Evolutionary conservation across 2,888 invertebrate species (phyloP), one percentile per base, ranked within the genome.

Genomic region (Petrolisthes manimaculis): DNA sequence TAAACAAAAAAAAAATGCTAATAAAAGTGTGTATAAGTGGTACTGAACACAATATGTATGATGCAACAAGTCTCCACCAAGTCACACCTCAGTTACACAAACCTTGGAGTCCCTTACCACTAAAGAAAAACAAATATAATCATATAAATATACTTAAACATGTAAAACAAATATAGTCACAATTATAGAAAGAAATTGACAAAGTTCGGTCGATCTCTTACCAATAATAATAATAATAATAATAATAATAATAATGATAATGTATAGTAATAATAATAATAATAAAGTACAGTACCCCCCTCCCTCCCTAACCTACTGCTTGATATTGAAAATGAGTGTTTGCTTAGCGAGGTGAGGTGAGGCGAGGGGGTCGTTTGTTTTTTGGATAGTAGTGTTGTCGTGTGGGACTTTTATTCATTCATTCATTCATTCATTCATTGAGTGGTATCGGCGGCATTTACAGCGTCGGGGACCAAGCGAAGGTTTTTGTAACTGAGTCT

Each of bases 81-180:
- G 89, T 87, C 89, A 87, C 84, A 83, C 84, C 84, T 82, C 84
- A 81, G 84, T 89, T 85, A 77, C 85, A 89, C 82, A 89, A 85
- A 61, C 86, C 81, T 87, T 85, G 51, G 77, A 37, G 24, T 56
- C 54, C 74, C 24, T 37, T 37, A 21, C 37, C 84, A n/a, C n/a
- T 56, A 74, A 82, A n/a, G 0, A 12, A 71, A 71, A 37, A 81
- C 37, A 81, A 5, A 55, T 56, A 51, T 37, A 24, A 18, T 61
- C 2, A 56, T 8, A 81, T 18, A 21, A 14, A 51, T 37, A 81
- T 81, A 37, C 37, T 37, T 51, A 54, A 51, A 12, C n/a, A 18
- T 18, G 67, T 37, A 67, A 81, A 81, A 67, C 21, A 81, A 37
- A 61, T 51, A n/a, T 56, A 24, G 37, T 24, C 8, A 53, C 67